Evolutionary conservation across 2,113 vertebrate genomes (phyloP).

Genomic region (Tetrax tetrax): DNA sequence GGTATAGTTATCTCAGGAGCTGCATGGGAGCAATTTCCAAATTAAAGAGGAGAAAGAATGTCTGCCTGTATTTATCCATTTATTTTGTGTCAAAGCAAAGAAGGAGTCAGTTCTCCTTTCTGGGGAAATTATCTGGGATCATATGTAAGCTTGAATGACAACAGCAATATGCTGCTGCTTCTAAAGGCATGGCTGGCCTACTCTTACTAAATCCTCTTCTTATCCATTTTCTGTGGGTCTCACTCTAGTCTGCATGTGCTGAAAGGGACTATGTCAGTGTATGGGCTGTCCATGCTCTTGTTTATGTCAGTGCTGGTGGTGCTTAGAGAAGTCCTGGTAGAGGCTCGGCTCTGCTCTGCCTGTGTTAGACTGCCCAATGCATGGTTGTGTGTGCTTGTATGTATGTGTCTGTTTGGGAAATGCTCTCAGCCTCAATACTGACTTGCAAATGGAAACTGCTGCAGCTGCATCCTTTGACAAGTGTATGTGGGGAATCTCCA

Average conservation of each 20-base stretch:
- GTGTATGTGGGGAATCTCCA: background rate
- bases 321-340: background rate
- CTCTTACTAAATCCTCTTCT: background rate
- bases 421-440: accelerated
- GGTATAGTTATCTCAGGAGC: background rate
- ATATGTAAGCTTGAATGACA: background rate
- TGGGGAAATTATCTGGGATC: background rate
- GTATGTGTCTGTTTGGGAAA: background rate
- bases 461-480: background rate
- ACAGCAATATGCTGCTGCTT: background rate
- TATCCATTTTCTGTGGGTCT: background rate
- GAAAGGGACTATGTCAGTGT: background rate
- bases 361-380: accelerated
- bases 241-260: background rate
- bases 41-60: background rate
- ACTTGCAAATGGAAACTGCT: background rate
- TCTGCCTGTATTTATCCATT: background rate
- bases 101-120: background rate
- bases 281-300: accelerated
- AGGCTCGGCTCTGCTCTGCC: background rate
- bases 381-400: accelerated
- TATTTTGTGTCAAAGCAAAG: background rate
- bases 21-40: background rate
- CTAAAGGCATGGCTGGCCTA: accelerated
- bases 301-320: background rate